Evolutionary conservation across 2,113 vertebrate genomes (phyloP).

Genomic region (Struthio camelus): DNA sequence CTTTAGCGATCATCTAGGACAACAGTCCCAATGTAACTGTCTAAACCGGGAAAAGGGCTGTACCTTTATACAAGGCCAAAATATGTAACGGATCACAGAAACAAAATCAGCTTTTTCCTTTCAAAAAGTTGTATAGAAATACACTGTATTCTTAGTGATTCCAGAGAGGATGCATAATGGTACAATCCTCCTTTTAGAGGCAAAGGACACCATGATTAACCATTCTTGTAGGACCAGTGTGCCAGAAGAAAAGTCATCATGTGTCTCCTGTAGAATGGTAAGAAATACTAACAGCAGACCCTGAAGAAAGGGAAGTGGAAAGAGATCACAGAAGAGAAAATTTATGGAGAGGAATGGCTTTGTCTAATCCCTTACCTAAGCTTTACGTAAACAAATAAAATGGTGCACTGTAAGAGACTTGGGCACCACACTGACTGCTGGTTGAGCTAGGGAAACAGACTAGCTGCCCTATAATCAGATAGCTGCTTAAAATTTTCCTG

Average conservation of each 20-base stretch:
- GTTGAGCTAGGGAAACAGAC: neutral
- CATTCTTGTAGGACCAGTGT: neutral
- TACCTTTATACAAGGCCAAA: neutral
- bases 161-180: neutral
- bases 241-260: neutral
- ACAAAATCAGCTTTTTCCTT: neutral
- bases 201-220: neutral
- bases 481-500: neutral
- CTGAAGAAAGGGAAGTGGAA: neutral
- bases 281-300: neutral
- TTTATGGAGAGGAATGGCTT: neutral
- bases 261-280: neutral
- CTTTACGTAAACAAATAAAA: too few relatives aligned
- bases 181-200: neutral
- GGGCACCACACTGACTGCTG: neutral
- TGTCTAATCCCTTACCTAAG: neutral
- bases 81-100: neutral
- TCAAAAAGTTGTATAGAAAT: neutral
- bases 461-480: neutral
- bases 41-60: neutral
- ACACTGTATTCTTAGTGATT: neutral
- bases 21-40: neutral
- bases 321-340: neutral
- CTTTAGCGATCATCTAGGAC: too few relatives aligned
- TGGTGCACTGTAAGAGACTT: neutral